Conservation (phyloP, 2,888 invertebrate species). For the Orthosia incerta region DNA sequence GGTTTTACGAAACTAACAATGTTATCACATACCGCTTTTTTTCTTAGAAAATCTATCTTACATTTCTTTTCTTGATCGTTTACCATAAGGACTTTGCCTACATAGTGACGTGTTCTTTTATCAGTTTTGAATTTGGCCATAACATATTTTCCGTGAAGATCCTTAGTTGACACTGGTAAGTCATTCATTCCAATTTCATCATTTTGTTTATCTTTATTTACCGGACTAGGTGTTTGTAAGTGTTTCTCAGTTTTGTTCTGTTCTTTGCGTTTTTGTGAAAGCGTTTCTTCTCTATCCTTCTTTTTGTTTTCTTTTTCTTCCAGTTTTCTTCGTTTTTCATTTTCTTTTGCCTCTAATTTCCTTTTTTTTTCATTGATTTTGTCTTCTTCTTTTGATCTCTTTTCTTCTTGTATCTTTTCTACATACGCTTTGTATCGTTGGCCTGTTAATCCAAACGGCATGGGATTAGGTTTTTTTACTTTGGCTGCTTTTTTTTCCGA, state of each 20-base stretch:
- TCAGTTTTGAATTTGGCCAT: constrained; percentile 22
- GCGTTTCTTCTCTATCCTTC: not conserved
- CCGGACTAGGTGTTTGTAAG: constrained; percentile 2
- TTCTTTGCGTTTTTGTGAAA: not conserved
- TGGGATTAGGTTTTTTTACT: constrained; percentile 18
- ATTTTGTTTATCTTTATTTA: constrained; percentile 7
- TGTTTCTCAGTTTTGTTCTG: constrained; percentile 6
- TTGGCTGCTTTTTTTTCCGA: constrained; percentile 11
- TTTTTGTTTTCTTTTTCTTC: constrained; percentile 15
- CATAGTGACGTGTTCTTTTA: constrained; percentile 22
- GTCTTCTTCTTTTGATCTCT: constrained; percentile 14
- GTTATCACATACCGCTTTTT: constrained; percentile 12
- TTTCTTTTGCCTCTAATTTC: constrained; percentile 10
- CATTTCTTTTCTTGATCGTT: constrained; percentile 22
- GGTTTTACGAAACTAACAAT: constrained; percentile 21
- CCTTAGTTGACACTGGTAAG: not conserved
- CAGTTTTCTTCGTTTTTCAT: constrained; percentile 17
- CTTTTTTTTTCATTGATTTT: constrained; percentile 8
- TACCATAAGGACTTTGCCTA: constrained; percentile 20
- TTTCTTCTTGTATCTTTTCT: constrained; percentile 21
- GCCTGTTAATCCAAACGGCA: constrained; percentile 22
- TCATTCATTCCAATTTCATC: constrained; percentile 19
- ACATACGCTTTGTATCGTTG: constrained; percentile 13
- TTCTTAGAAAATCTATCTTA: constrained; percentile 19
- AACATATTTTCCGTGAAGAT: constrained; percentile 24